Conservation (phyloP, 2,888 invertebrate genomes). For the Hirtodrosophila histrioides region DNA sequence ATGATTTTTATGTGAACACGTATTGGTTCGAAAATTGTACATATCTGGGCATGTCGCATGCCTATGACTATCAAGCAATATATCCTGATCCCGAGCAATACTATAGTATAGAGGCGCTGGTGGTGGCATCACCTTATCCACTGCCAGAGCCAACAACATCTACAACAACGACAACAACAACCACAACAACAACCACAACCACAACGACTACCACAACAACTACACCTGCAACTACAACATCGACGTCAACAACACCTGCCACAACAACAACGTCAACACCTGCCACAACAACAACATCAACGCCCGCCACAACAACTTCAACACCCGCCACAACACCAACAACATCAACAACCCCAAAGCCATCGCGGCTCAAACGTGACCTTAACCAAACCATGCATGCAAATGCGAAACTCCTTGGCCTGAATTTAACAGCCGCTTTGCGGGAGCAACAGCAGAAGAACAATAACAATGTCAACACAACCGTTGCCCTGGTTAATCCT, state of each 20-base stretch:
- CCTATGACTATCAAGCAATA: conserved; percentile 87
- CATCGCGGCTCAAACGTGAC: conserved; percentile 64
- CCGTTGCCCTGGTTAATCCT: conserved; percentile 63
- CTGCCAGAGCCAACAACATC: conserved; percentile 84
- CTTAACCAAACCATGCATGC: conserved; percentile 65
- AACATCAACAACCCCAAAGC: conserved; percentile 81
- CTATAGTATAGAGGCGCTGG: conserved; percentile 89
- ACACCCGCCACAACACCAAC: conserved; percentile 84
- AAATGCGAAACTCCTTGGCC: conserved; percentile 76
- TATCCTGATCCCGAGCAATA: conserved; percentile 87
- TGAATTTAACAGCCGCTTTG: conserved; percentile 69
- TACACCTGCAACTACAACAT: conserved; percentile 84
- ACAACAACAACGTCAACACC: conserved; percentile 84
- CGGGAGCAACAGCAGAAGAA: conserved; percentile 42
- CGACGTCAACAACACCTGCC: conserved; percentile 83
- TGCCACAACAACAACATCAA: conserved; percentile 84
- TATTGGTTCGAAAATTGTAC: conserved; percentile 93
- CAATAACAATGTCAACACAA: conserved; percentile 34
- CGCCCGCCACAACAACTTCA: conserved; percentile 85
- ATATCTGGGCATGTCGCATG: conserved; percentile 87
- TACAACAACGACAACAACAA: conserved; percentile 85
- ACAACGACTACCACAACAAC: conserved; percentile 83
- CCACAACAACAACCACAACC: conserved; percentile 85
- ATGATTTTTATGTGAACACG: conserved; percentile 86
- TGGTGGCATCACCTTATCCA: conserved; percentile 89